Percentiles rank a stretch among this genome's conserved stretches.
These are phyloP conservation scores for Mico argentatus DNA, from an alignment of 2,797 vertebrate genomes.

Conservation along the genomic window DNA sequence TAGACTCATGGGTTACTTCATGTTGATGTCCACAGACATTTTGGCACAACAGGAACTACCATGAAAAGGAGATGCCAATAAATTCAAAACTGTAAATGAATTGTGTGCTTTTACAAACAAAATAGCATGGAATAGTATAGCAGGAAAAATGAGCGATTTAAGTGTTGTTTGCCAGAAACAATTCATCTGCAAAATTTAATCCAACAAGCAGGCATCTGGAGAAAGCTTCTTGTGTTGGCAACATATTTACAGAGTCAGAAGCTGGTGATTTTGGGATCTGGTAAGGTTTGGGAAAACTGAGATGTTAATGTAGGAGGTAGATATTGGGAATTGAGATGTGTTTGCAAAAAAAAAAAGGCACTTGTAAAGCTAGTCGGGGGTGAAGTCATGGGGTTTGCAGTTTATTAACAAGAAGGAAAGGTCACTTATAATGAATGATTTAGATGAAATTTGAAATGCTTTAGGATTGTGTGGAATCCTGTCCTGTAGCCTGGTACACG, in stretches of 20 bases:
- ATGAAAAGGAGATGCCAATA: neutral
- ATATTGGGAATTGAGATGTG: neutral
- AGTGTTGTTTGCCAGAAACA: slow-evolving; percentile 29
- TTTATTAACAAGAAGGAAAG: neutral
- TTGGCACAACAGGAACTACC: neutral
- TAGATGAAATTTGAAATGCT: neutral
- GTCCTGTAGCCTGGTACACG: neutral
- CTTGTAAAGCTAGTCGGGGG: neutral
- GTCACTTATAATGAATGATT: neutral
- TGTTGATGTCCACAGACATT: neutral
- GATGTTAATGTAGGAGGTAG: neutral
- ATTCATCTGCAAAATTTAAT: slow-evolving; percentile 33
- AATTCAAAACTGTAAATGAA: slow-evolving; percentile 4
- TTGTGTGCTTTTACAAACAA: neutral
- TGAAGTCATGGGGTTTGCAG: neutral
- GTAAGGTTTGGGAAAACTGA: neutral
- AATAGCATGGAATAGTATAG: neutral
- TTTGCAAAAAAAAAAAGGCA: neutral
- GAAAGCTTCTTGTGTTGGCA: neutral
- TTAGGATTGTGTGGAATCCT: neutral
- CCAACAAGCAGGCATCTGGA: neutral
- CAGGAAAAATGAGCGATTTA: neutral
- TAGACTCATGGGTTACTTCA: neutral
- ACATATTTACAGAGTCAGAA: neutral
- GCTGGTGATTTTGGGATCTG: neutral